Evolutionary conservation across 1,140 invertebrate genomes (phyloP), one percentile per base, ranked within the genome.

Genomic region (Aphelinus certus): DNA sequence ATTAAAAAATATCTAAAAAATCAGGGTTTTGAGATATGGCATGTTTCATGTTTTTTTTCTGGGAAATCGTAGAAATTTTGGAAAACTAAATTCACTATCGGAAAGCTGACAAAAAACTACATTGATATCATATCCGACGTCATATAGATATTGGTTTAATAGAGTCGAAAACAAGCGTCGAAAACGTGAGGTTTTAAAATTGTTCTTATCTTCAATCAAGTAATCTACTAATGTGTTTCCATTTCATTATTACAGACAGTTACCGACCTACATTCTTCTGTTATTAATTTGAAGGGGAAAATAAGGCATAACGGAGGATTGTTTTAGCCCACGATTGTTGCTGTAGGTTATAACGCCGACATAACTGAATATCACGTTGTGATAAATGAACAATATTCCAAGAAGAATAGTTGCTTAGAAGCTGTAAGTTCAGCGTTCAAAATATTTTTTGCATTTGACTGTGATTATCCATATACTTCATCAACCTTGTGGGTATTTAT

Each of bases 391-490:
- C 6, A 43, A 43, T 10, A 56, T 10, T 64, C 51, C 10, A 48
- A 65, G n/a, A 3, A 45, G 10, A 53, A 47, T 1, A 64, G 26
- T 58, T 70, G 62, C 46, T 47, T 70, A n/a, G 63, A 65, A 10
- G 67, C 68, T 6, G n/a, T 76, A 4, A 10, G 62, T 43, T 10
- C 49, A 7, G 62, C 61, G 2, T 64, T 70, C 2, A 63, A 64
- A 65, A 10, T 75, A 42, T 75, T 64, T 43, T 75, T 75, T 57
- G 67, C 51, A 4, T 64, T 75, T 7, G 48, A 75, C n/a, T 75
- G 73, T 42, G 42, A 47, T 48, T 75, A 75, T 70, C 67, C 67
- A 48, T 48, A 56, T 1, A 53, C n/a, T 48, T 63, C 66, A 49
- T 57, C 9, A 43, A 57, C 51, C 43, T 49, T 66, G 9, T 74